phyloP scores from a whole-genome alignment of 2,113 vertebrate genomes.

The Gambusia holbrooki region DNA sequence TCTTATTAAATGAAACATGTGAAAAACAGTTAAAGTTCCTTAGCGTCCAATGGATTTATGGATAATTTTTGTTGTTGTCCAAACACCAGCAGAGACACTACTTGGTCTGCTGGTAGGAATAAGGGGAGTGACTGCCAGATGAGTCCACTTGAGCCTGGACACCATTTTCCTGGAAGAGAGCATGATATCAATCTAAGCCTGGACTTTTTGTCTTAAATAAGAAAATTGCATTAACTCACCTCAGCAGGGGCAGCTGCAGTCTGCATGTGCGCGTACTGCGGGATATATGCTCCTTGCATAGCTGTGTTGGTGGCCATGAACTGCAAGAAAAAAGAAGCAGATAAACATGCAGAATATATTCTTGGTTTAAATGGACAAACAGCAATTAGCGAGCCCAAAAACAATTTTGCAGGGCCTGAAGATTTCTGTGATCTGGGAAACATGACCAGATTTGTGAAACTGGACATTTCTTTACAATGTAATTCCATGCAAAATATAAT shows the following conservation, averaged over 20 bases:
- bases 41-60: constrained; percentile 90
- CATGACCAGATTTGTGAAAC: too few relatives aligned
- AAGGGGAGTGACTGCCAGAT: constrained; percentile 93
- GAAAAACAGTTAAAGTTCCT: constrained; percentile 94
- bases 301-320: constrained; percentile 93
- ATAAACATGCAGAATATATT: background rate
- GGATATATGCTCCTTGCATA: constrained; percentile 95
- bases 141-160: constrained; percentile 92
- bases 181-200: background rate
- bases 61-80: constrained; percentile 89
- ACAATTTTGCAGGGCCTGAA: background rate
- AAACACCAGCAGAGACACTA: constrained; percentile 87
- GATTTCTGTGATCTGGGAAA: background rate
- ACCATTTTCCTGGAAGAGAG: constrained; percentile 88
- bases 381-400: background rate
- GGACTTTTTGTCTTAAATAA: background rate
- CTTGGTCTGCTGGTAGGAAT: constrained; percentile 96
- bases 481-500: background rate
- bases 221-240: constrained; percentile 72
- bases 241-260: constrained; percentile 88
- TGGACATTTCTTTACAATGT: too few relatives aligned
- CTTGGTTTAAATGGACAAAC: background rate
- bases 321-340: constrained; percentile 73
- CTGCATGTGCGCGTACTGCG: constrained; percentile 93
- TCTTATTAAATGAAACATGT: constrained; percentile 94